Evolutionary conservation across 92 coral and sea anemone species (phyloP), one percentile per base, ranked within the genome.

Genomic region (Bergia sp.): DNA sequence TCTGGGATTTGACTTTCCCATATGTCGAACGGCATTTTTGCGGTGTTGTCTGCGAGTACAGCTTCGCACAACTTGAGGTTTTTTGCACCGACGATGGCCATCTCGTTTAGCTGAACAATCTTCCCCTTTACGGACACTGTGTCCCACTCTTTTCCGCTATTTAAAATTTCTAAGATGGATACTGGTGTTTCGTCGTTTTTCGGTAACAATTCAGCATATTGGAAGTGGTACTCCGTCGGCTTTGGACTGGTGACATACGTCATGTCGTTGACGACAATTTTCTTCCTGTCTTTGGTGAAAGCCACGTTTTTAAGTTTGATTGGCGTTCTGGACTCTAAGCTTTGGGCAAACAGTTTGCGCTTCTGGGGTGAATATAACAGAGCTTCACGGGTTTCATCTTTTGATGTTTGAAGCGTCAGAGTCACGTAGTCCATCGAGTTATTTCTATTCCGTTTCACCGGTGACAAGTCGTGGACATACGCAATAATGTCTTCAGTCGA

Each of bases 1-100:
- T 84, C 41, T 90, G 79, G 83, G 79, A 93, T 89, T 79, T 91
- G 89, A 83, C 82, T 89, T 81, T 91, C 93, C 91, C 92, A 90
- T 66, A 90, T 42, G 74, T 90, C 92, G 20, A 90, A n/a, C 76
- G 45, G 53, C 23, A 90, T 90, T 47, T 37, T 66, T 36, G 91
- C 92, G 81, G 93, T 87, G 42, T 76, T 65, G 89, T 90, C 92
- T 43, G 89, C 89, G 55, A 93, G 67, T 82, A 86, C 83, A 76
- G 95, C 92, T 53, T 88, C 89, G 71, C 90, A 83, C 80, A 92
- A 85, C 66, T 75, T 86, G 50, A 90, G 83, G 74, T 84, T 90
- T 85, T 90, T 92, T 84, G 66, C 77, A 66, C 91, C 94, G 80
- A 90, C 92, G 74, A 80, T 37, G 76, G 75, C 85, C 57, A 88